Conservation (phyloP, 2,113 vertebrate genomes). For the Petroica traversi region DNA sequence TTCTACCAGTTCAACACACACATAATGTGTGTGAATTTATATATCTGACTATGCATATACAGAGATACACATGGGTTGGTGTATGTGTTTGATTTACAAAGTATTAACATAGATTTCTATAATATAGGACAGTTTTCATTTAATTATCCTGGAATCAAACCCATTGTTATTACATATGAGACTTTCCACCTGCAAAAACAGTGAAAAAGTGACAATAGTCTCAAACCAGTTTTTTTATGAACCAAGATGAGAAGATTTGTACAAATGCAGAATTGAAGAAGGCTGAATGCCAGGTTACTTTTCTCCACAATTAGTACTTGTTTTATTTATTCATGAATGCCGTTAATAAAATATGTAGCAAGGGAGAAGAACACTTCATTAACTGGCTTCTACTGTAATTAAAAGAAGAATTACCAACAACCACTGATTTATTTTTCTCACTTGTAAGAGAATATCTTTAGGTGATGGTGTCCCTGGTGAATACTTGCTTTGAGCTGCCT, state of each 20-base stretch:
- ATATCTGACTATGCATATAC: background rate
- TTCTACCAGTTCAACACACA: background rate
- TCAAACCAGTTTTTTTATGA: background rate
- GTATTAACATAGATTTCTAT: background rate
- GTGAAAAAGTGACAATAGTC: background rate
- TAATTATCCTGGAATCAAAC: background rate
- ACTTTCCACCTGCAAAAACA: background rate
- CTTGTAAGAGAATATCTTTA: constrained; percentile 18
- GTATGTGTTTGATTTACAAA: background rate
- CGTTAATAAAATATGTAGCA: constrained; percentile 53
- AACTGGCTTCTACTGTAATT: constrained; percentile 41
- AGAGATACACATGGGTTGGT: background rate
- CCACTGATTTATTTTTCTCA: constrained; percentile 19
- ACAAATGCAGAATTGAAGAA: background rate
- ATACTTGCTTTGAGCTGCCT: background rate
- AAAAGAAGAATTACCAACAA: constrained; percentile 51
- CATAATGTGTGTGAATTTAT: background rate
- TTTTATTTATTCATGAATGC: constrained; percentile 58
- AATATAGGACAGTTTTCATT: background rate
- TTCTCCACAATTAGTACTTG: constrained; percentile 10
- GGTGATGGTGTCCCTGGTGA: background rate
- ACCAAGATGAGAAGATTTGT: background rate
- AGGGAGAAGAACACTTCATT: constrained; percentile 35
- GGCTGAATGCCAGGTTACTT: background rate
- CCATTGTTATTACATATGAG: background rate